Percentiles rank a stretch among this genome's conserved stretches.
phyloP scores from a whole-genome alignment of 2,888 invertebrate species.

The Palloptera scutellata region DNA sequence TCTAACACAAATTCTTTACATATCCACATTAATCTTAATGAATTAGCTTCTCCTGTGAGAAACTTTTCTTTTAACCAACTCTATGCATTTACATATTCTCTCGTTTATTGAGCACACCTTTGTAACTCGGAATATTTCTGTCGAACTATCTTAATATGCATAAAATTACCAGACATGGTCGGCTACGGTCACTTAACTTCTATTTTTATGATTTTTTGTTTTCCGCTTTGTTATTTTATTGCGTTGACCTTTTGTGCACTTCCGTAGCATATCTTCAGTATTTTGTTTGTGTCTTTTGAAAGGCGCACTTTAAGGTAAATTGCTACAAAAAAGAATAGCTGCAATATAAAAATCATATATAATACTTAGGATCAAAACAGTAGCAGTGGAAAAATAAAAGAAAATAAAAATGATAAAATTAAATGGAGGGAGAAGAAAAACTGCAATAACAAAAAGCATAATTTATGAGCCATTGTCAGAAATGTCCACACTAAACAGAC shows the following conservation, averaged over 20 bases:
- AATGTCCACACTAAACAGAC: constrained; percentile 16
- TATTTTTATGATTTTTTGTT: constrained; percentile 22
- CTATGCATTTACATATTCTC: not conserved
- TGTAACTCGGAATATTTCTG: not conserved
- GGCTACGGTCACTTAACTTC: constrained; percentile 29
- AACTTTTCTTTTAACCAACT: not conserved
- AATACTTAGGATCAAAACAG: constrained; percentile 26
- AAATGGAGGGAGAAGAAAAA: not conserved
- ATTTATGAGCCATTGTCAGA: constrained; percentile 25
- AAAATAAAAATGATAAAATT: constrained; percentile 6
- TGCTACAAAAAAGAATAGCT: constrained; percentile 1
- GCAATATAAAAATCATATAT: constrained; percentile 2
- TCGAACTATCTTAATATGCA: constrained; percentile 35
- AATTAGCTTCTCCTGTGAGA: not conserved
- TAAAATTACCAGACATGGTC: constrained; percentile 44
- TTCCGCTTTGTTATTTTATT: constrained; percentile 4
- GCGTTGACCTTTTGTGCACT: constrained; percentile 37
- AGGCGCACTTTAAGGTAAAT: constrained; percentile 24
- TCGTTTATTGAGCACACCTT: not conserved
- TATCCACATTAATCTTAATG: constrained; percentile 14
- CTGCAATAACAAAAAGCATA: constrained; percentile 14
- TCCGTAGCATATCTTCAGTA: constrained; percentile 42
- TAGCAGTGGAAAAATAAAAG: constrained; percentile 10
- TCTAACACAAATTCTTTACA: constrained; percentile 32
- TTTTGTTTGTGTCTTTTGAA: constrained; percentile 25